Percentiles rank a stretch among this genome's conserved stretches.
Conservation (phyloP, 2,113 vertebrate species). For the Hippocampus barbouri region DNA sequence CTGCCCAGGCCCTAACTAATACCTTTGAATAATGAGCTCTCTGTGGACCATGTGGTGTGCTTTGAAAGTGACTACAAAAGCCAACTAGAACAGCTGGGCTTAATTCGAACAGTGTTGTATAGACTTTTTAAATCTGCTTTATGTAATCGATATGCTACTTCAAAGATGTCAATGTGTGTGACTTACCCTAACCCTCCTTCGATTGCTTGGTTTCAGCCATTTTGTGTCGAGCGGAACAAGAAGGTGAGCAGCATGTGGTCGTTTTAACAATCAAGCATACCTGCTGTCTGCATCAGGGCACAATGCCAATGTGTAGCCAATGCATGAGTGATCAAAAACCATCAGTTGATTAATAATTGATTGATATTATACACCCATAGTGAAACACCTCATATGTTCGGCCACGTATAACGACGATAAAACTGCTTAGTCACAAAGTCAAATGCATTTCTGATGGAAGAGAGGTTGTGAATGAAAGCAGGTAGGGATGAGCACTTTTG, state of each 20-base stretch:
- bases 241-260: not conserved
- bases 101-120: not conserved
- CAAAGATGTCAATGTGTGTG: not conserved
- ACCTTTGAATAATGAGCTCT: not conserved
- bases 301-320: not conserved
- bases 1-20: not conserved
- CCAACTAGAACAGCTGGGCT: not conserved
- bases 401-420: slow-evolving; percentile 22
- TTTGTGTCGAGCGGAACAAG: not conserved
- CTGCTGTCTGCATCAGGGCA: not conserved
- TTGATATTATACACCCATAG: not conserved
- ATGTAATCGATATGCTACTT: not conserved
- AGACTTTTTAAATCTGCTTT: not conserved
- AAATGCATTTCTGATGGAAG: not conserved
- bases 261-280: not conserved
- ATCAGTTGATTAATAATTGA: slow-evolving; percentile 18
- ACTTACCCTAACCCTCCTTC: not conserved
- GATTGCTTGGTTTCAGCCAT: not conserved
- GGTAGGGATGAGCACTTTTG: not conserved
- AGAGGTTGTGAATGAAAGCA: not conserved
- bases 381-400: slow-evolving; percentile 3
- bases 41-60: not conserved
- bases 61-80: not conserved
- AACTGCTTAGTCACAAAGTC: slow-evolving; percentile 20
- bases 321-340: not conserved